Evolutionary conservation across 2,797 vertebrate genomes (phyloP).

Genomic region (Fundulus diaphanus): DNA sequence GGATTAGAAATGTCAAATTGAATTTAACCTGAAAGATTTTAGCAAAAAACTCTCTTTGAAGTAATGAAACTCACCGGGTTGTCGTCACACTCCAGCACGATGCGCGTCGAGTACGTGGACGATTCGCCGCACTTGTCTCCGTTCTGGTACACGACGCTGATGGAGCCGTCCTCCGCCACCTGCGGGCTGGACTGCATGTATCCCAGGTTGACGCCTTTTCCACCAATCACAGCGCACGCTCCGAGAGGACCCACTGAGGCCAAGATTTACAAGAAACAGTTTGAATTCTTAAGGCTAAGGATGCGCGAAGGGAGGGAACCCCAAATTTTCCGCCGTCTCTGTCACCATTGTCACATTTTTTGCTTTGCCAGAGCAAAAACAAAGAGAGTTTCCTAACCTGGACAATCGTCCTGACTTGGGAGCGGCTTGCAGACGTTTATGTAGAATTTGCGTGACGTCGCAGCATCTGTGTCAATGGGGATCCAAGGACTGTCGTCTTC

Average conservation of each 20-base stretch:
- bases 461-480: conserved; percentile 83
- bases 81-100: conserved; percentile 91
- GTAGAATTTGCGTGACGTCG: conserved; percentile 84
- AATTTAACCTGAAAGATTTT: not conserved
- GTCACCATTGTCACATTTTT: not conserved
- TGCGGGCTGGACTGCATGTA: conserved; percentile 90
- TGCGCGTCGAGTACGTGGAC: conserved; percentile 87
- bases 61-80: conserved; percentile 81
- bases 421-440: conserved; percentile 93
- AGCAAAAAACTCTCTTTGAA: not conserved
- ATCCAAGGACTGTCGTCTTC: conserved; percentile 83
- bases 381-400: conserved; percentile 76
- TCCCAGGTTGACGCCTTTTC: conserved; percentile 84
- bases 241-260: conserved; percentile 87
- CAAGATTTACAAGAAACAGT: not conserved
- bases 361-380: too few relatives aligned
- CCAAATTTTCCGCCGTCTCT: not conserved
- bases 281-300: not conserved
- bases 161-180: conserved; percentile 85
- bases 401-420: conserved; percentile 80
- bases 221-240: conserved; percentile 81
- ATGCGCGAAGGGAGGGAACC: not conserved
- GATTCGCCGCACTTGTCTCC: conserved; percentile 85
- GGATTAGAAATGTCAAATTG: not conserved
- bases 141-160: conserved; percentile 90